Percentiles rank a stretch among this genome's conserved stretches.
Evolutionary conservation across 2,888 invertebrate species (phyloP).

Genomic region (Polydrusus pterygomalis): DNA sequence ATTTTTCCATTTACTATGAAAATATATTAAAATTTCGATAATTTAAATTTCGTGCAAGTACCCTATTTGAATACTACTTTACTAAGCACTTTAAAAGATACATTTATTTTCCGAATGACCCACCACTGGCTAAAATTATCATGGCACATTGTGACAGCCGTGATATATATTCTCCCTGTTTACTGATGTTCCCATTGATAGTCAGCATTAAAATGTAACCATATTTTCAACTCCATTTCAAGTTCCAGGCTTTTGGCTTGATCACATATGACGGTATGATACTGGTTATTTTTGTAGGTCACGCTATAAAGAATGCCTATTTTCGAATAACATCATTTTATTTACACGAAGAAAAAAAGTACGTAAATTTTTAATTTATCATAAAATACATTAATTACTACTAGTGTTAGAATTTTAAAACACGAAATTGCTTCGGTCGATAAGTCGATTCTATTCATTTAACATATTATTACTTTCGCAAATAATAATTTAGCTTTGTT

Average conservation of each 20-base stretch:
- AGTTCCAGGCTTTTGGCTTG: constrained; percentile 15
- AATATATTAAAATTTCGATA: no score
- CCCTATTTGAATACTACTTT: background rate
- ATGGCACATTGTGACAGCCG: constrained; percentile 26
- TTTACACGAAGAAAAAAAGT: background rate
- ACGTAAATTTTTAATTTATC: background rate
- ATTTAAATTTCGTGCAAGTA: no score
- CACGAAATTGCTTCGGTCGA: no score
- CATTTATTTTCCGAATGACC: background rate
- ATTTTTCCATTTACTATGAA: no score
- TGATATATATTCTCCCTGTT: constrained; percentile 28
- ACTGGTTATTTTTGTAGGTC: constrained; percentile 32
- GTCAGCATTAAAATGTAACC: constrained; percentile 23
- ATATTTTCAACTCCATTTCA: constrained; percentile 33
- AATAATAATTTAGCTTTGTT: no score
- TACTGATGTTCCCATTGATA: constrained; percentile 35
- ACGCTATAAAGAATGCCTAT: constrained; percentile 17
- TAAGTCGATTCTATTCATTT: no score
- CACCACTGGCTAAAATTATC: constrained; percentile 24
- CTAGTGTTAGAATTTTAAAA: no score
- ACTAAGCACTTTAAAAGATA: background rate
- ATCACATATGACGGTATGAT: constrained; percentile 17
- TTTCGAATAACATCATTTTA: background rate
- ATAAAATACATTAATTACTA: no score
- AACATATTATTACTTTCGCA: no score